Conservation (phyloP, 2,113 vertebrate species). For the Psilopogon haemacephalus region DNA sequence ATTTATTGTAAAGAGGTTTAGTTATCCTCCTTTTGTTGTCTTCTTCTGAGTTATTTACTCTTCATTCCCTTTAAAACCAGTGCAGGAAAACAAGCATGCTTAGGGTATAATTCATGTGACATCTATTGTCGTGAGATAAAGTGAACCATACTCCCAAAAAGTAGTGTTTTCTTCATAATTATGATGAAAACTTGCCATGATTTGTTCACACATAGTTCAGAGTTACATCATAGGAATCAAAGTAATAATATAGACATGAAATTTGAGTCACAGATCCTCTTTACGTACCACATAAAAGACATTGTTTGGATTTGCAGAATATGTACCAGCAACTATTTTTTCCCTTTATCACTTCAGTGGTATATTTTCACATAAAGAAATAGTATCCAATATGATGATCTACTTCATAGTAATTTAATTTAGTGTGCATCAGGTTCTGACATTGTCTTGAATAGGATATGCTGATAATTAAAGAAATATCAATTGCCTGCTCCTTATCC, state of each 20-base stretch:
- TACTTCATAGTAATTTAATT: background rate
- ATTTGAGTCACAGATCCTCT: background rate
- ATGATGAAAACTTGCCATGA: background rate
- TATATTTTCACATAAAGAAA: background rate
- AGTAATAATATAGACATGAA: background rate
- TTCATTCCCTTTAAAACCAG: background rate
- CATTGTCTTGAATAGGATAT: background rate
- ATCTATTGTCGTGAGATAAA: background rate
- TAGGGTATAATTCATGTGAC: background rate
- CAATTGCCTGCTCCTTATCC: background rate
- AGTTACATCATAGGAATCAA: background rate
- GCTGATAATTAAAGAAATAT: background rate
- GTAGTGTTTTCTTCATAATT: background rate
- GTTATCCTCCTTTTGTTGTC: background rate
- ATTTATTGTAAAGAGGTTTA: background rate
- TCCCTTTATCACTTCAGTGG: background rate
- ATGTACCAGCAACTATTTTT: background rate
- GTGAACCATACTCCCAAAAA: background rate
- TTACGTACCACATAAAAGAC: background rate
- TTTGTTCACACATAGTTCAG: background rate
- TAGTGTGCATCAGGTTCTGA: background rate
- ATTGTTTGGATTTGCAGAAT: background rate
- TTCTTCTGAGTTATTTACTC: background rate
- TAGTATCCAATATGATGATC: background rate
- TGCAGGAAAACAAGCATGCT: accelerated